Conservation (phyloP, 2,888 invertebrate genomes). For the Andrena bucephala region DNA sequence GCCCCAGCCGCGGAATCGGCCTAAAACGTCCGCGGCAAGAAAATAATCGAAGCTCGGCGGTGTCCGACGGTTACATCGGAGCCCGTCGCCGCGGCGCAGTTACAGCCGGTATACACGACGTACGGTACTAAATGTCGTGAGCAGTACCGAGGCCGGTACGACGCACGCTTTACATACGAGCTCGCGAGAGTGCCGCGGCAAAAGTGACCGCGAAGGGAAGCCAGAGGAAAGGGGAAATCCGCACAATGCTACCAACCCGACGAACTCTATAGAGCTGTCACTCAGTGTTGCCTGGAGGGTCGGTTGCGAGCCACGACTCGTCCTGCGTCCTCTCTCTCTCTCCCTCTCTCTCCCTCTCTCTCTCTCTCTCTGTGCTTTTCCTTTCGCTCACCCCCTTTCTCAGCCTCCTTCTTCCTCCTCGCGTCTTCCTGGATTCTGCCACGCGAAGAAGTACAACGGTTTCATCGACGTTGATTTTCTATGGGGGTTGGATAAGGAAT, state of each 20-base stretch:
- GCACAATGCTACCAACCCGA: constrained; percentile 82
- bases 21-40: constrained; percentile 33
- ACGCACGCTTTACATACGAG: constrained; percentile 72
- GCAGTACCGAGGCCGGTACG: constrained; percentile 55
- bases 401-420: constrained; percentile 7
- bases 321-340: constrained; percentile 50
- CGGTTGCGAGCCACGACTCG: constrained; percentile 70
- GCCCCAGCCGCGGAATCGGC: constrained; percentile 18
- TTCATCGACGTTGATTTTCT: constrained; percentile 77
- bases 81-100: constrained; percentile 47
- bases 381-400: constrained; percentile 17
- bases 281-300: constrained; percentile 76
- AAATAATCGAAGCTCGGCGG: constrained; percentile 45
- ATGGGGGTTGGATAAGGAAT: constrained; percentile 69
- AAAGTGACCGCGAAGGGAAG: constrained; percentile 62
- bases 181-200: constrained; percentile 60
- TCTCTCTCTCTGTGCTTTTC: constrained; percentile 26
- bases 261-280: constrained; percentile 83
- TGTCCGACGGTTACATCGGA: constrained; percentile 35
- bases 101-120: constrained; percentile 62
- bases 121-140: constrained; percentile 72
- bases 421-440: constrained; percentile 50
- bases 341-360: constrained; percentile 32
- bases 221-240: constrained; percentile 65
- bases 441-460: constrained; percentile 61